Evolutionary conservation across 1,140 invertebrate genomes (phyloP), one percentile per base, ranked within the genome.

Genomic region (Drosophila arawakana): DNA sequence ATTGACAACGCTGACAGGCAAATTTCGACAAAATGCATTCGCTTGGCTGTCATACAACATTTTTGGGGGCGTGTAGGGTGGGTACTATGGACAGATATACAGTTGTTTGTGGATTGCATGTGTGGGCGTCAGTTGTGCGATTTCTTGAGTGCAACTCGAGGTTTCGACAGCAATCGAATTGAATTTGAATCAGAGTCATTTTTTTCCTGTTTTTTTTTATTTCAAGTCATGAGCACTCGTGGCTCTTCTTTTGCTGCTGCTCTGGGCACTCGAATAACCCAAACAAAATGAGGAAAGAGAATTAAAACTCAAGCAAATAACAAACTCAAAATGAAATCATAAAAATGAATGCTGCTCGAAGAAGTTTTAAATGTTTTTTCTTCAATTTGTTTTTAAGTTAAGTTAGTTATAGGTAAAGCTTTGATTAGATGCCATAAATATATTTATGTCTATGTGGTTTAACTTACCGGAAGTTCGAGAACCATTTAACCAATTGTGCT

Each of bases 401-500:
- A 55, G 52, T 57, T 18, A 62, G 25, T 11, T 43, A 50, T 34
- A 11, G 30, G 49, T 30, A 25, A 9, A 58, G 18, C 13, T 35
- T 35, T 55, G 41, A 34, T 30, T 37, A 47, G 13, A 13, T 58
- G n/a, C 13, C 2, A 2, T 54, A 18, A 37, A 11, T 65, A 13
- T 57, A 15, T 49, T 37, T 2, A 21, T 25, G 25, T 25, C 6
- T 30, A 30, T 30, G 3, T 7, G 35, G 39, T 2, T 30, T 43
- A 62, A 95, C 97, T 97, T 93, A 99, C 98, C 98, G 96, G 94
- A 99, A 99, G 93, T 99, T 99, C 92, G 98, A 99, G 96, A 99
- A 99, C 99, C 99, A 99, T 94, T 99, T 99, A 94, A 99, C 99
- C 92, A 99, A 96, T 94, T 99, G 99, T 86, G 99, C 99, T 73